Conservation (phyloP, 37 sponge, comb jelly and placozoan genomes). For the Cladorhizidae sp. region DNA sequence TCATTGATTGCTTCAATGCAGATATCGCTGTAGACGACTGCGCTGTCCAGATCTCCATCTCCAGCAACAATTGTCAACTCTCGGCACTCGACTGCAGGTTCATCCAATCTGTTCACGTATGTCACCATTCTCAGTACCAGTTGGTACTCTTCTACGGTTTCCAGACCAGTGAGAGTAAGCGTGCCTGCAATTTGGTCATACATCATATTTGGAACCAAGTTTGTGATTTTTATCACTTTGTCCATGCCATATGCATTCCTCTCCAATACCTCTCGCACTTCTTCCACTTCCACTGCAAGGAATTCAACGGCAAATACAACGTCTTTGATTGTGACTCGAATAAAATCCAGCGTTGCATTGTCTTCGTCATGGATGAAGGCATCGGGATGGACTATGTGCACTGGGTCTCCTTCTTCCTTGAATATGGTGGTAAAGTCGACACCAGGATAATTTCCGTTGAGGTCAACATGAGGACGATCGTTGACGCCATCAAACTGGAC, state of each 20-base stretch:
- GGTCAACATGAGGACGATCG: constrained; percentile 70
- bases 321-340: constrained; percentile 68
- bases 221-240: constrained; percentile 48
- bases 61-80: constrained; percentile 56
- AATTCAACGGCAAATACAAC: constrained; percentile 51
- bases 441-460: constrained; percentile 61
- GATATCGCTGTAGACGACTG: constrained; percentile 51
- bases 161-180: constrained; percentile 74
- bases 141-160: constrained; percentile 65
- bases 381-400: constrained; percentile 45
- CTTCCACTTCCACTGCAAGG: constrained; percentile 52
- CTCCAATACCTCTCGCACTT: constrained; percentile 21
- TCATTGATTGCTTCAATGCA: constrained; percentile 68
- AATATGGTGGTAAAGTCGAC: constrained; percentile 42
- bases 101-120: constrained; percentile 78
- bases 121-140: constrained; percentile 60
- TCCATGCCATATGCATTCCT: constrained; percentile 21
- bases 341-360: constrained; percentile 69
- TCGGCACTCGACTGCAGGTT: constrained; percentile 29
- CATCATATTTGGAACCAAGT: constrained; percentile 58
- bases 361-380: constrained; percentile 70
- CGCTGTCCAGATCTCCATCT: constrained; percentile 75
- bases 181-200: constrained; percentile 33
- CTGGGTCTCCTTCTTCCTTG: constrained; percentile 74
- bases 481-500: constrained; percentile 78